Conservation (phyloP, 2,797 vertebrate species). For the Ptychobarbus kaznakovi region DNA sequence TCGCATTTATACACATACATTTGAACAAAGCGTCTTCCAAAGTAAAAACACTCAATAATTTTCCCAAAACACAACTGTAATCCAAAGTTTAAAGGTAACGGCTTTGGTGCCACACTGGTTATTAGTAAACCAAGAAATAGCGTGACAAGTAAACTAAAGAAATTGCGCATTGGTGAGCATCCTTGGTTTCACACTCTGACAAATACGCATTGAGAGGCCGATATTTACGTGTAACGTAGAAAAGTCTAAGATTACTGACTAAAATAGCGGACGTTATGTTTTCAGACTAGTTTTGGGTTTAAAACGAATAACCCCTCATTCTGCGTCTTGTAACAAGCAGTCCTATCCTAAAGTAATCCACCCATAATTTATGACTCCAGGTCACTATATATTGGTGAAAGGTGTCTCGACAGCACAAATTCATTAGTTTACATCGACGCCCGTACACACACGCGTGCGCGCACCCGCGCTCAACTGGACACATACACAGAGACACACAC, state of each 20-base stretch:
- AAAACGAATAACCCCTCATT: neutral
- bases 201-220: neutral
- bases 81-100: neutral
- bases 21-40: slow-evolving; percentile 61
- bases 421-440: slow-evolving; percentile 62
- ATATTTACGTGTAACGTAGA: slow-evolving; percentile 7
- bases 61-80: neutral
- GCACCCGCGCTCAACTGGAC: slow-evolving; percentile 24
- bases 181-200: slow-evolving; percentile 9
- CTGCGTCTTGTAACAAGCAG: neutral
- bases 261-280: neutral
- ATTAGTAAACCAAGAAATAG: neutral
- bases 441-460: slow-evolving; percentile 38
- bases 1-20: slow-evolving; percentile 64
- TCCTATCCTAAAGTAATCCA: neutral
- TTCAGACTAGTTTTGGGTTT: neutral
- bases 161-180: slow-evolving; percentile 40
- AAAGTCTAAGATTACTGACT: neutral
- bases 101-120: neutral
- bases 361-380: slow-evolving; percentile 14
- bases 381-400: slow-evolving; percentile 32
- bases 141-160: slow-evolving; percentile 39
- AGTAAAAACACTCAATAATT: neutral
- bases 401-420: slow-evolving; percentile 53
- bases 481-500: slow-evolving; percentile 20